These are phyloP conservation scores for Lepus timidus DNA, from an alignment of 2,113 vertebrate species.

Conservation along the genomic window DNA sequence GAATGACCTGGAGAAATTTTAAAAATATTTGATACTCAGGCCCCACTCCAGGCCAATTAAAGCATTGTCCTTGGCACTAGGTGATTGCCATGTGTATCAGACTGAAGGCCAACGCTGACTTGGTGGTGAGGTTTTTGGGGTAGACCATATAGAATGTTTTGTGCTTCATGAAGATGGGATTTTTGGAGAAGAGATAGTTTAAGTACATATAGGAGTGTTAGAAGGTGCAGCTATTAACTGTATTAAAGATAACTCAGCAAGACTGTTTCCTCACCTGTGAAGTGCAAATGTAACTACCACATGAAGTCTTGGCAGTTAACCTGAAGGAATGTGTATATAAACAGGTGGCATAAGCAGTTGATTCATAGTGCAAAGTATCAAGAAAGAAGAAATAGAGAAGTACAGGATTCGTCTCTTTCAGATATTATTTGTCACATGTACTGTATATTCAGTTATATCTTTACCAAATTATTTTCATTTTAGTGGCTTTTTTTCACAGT, in stretches of 20 bases:
- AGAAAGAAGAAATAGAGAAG: background rate
- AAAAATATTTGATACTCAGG: background rate
- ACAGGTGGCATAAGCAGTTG: background rate
- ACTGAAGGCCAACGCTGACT: background rate
- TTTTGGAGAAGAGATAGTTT: background rate
- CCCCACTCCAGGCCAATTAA: background rate
- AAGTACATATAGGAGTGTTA: background rate
- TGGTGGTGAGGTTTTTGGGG: background rate
- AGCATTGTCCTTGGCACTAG: background rate
- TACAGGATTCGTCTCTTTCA: background rate
- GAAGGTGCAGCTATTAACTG: background rate
- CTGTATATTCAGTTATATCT: background rate
- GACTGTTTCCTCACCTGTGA: conserved; percentile 5
- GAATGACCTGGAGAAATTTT: background rate
- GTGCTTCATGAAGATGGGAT: background rate
- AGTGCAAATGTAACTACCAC: background rate
- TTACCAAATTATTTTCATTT: background rate
- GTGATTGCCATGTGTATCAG: background rate
- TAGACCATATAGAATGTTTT: background rate
- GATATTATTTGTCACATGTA: background rate
- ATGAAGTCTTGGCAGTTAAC: background rate
- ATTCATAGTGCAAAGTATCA: background rate
- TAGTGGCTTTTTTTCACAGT: background rate
- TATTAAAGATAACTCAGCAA: background rate
- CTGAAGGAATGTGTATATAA: background rate